Conservation (phyloP, 23 tunicate species). For the Corella eumyota region DNA sequence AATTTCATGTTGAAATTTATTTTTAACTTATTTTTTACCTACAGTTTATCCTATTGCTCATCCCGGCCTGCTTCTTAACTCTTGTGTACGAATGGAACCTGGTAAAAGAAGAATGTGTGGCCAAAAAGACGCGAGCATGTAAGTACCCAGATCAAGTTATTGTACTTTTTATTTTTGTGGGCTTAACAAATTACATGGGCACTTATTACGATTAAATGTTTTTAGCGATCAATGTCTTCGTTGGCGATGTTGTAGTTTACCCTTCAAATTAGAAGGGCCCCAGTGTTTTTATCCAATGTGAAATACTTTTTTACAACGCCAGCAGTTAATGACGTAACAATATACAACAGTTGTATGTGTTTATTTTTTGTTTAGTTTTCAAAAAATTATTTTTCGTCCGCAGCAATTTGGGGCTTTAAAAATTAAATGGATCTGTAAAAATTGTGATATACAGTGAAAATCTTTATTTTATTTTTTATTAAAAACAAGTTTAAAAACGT, state of each 20-base stretch:
- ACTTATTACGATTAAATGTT: not conserved
- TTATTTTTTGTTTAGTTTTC: too few species aligned
- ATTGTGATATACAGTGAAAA: too few species aligned
- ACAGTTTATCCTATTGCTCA: slow-evolving; percentile 27
- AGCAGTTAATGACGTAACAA: too few species aligned
- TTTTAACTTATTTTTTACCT: slow-evolving; percentile 2
- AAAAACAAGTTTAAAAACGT: too few species aligned
- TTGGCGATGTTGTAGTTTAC: slow-evolving; percentile 48
- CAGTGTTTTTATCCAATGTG: slow-evolving; percentile 32
- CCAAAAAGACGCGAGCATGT: slow-evolving; percentile 5
- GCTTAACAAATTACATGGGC: not conserved
- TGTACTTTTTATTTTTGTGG: not conserved
- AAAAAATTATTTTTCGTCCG: too few species aligned
- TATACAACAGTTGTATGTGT: too few species aligned
- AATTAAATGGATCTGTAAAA: too few species aligned
- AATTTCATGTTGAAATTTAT: too few species aligned
- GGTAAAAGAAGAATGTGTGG: slow-evolving; percentile 16
- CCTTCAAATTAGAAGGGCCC: slow-evolving; percentile 26
- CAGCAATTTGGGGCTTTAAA: too few species aligned
- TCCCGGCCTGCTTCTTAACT: slow-evolving; percentile 20
- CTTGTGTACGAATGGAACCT: slow-evolving; percentile 31
- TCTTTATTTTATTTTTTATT: too few species aligned
- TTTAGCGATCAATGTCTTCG: slow-evolving; percentile 48
- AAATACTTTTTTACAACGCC: not conserved
- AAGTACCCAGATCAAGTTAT: not conserved